These are phyloP conservation scores for Lymantria monacha DNA, from an alignment of 2,888 invertebrate genomes.

Conservation along the genomic window DNA sequence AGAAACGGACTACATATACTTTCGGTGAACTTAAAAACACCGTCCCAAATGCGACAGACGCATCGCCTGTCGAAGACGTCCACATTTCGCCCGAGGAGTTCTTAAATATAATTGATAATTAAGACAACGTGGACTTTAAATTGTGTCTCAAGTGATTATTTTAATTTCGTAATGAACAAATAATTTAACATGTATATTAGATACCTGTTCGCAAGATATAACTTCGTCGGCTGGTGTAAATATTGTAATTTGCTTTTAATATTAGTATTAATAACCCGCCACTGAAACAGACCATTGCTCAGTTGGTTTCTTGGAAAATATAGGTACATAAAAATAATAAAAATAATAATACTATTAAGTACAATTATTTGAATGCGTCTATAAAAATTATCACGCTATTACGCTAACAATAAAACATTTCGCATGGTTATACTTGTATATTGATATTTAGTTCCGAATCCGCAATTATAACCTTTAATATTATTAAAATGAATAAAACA, in stretches of 20 bases:
- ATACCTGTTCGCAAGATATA: conserved; percentile 50
- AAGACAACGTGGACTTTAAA: conserved; percentile 39
- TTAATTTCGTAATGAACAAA: conserved; percentile 46
- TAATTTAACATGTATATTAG: conserved; percentile 63
- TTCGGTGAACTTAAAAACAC: conserved; percentile 76
- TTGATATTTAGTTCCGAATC: too few species aligned
- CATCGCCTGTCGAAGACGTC: conserved; percentile 45
- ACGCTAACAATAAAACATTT: too few species aligned
- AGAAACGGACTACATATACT: conserved; percentile 57
- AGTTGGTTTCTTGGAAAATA: conserved; percentile 33
- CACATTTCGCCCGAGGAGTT: conserved; percentile 67
- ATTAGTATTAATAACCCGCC: conserved; percentile 65
- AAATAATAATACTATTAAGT: too few species aligned
- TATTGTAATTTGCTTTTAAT: conserved; percentile 79
- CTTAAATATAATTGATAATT: conserved; percentile 67
- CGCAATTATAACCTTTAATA: too few species aligned
- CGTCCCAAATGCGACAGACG: conserved; percentile 59
- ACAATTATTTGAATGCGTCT: too few species aligned
- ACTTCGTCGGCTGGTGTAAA: conserved; percentile 69
- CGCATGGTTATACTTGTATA: too few species aligned
- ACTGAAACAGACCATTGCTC: conserved; percentile 78
- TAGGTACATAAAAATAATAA: too few species aligned
- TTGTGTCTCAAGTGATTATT: conserved; percentile 36
- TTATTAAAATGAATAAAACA: too few species aligned
- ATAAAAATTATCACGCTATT: too few species aligned